phyloP scores from a whole-genome alignment of 2,888 invertebrate species.

The Chaetogeoica ovagalla region DNA sequence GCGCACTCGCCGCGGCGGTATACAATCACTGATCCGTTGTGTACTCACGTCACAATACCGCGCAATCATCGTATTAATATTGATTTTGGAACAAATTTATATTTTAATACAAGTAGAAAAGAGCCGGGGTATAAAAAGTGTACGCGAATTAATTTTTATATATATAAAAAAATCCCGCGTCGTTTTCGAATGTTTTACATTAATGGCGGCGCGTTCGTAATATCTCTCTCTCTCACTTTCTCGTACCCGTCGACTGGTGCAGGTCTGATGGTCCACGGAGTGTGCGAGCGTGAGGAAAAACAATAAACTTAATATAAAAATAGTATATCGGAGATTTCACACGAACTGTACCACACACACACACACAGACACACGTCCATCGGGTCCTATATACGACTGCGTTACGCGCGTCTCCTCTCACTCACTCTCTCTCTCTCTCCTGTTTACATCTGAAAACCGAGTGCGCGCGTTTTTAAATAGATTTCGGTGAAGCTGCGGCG shows the following conservation, averaged over 20 bases:
- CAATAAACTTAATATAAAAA: conserved; percentile 45
- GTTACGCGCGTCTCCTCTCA: too few relatives aligned
- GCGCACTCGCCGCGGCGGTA: too few relatives aligned
- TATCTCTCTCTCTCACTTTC: background rate
- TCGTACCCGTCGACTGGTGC: background rate
- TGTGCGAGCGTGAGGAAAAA: background rate
- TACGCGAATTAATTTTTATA: background rate
- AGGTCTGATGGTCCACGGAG: background rate
- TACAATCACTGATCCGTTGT: too few relatives aligned
- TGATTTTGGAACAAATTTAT: too few relatives aligned
- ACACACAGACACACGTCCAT: background rate
- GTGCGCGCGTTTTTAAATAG: conserved; percentile 45
- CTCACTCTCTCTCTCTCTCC: background rate
- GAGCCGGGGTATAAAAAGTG: too few relatives aligned
- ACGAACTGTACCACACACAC: background rate
- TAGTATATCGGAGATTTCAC: conserved; percentile 32
- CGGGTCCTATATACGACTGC: background rate
- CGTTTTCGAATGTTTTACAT: too few relatives aligned
- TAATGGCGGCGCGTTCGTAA: too few relatives aligned
- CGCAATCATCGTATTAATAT: too few relatives aligned
- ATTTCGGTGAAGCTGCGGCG: conserved; percentile 4
- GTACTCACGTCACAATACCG: too few relatives aligned
- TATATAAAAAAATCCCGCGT: too few relatives aligned
- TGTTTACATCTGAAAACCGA: conserved; percentile 45
- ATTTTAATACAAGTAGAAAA: too few relatives aligned